Percentiles rank a stretch among this genome's conserved stretches.
phyloP scores from a whole-genome alignment of 1,140 invertebrate genomes.

The Sycophila sp. region DNA sequence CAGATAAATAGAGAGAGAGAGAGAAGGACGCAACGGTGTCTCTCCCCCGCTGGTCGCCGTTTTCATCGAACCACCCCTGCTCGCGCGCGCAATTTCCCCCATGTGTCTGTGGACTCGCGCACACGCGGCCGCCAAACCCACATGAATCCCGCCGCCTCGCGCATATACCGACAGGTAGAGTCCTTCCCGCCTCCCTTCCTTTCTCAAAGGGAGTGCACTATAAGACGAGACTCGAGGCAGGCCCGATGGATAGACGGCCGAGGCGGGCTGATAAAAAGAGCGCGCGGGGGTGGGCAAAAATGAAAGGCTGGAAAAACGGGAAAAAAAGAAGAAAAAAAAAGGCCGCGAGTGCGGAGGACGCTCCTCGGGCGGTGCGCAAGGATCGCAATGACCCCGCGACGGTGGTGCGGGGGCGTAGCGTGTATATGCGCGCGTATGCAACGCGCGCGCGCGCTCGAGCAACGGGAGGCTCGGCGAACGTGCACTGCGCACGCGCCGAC shows the following conservation, averaged over 20 bases:
- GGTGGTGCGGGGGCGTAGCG: not conserved
- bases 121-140: too few relatives aligned
- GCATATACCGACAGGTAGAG: too few relatives aligned
- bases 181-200: too few relatives aligned
- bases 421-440: not conserved
- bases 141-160: too few relatives aligned
- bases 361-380: slow-evolving; percentile 4
- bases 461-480: not conserved
- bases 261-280: not conserved
- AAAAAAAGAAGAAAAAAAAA: not conserved
- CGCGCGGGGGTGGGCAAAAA: not conserved
- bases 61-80: not conserved
- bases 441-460: slow-evolving; percentile 8
- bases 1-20: too few relatives aligned
- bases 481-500: not conserved
- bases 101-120: too few relatives aligned
- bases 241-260: too few relatives aligned
- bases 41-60: too few relatives aligned
- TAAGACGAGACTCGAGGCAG: too few relatives aligned
- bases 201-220: too few relatives aligned
- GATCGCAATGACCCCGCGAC: slow-evolving; percentile 28
- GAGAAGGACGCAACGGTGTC: too few relatives aligned
- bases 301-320: not conserved
- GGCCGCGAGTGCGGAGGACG: not conserved
- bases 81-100: too few relatives aligned